Base-by-base conservation (phyloP, 2,113 vertebrate species). In the Carassius auratus region DNA sequence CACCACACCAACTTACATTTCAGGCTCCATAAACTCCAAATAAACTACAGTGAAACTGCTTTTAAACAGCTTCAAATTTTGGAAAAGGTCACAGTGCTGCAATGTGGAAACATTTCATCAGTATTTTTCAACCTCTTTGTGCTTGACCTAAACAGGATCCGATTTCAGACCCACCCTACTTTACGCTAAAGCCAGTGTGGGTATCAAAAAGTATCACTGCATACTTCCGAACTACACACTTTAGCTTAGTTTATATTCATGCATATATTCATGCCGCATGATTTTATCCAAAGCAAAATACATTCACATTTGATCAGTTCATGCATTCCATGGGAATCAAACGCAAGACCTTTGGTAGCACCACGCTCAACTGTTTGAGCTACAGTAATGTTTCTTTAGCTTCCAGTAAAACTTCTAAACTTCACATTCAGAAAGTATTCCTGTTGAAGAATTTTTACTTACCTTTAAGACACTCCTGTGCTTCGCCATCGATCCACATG, bases 141-240 rank as follows among this genome's bases (percentile, higher is more conserved):
- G 57, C 59, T 80, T 12, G n/a, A 79, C 13, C 36, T 4, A 38
- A 61, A 26, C 57, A 62, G 76, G 45, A 36, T 86, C 3, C 4
- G n/a, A 83, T 83, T 86, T 88, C 89, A 42, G 89, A 91, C 89
- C 42, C 36, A 75, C 74, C 62, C 79, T 48, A 48, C 38, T 48
- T 10, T 26, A 17, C 23, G 21, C 77, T 38, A 55, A 61, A 59
- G 33, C 19, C 21, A 15, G 77, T 13, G 52, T 5, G 12, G 55
- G 1, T 45, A 26, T 15, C 45, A 17, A 45, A 17, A 45, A 73
- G 69, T 45, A 74, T n/a, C 8, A 57, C 52, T n/a, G 76, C 26
- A 33, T 59, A 19, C 30, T 21, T 38, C 8, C 55, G 23, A 19
- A 52, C 14, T 13, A 30, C 30, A 30, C 30, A 30, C 30, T 30